These are phyloP conservation scores for Bombus haemorrhoidalis DNA, from an alignment of 1,140 invertebrate species.

Conservation along the genomic window DNA sequence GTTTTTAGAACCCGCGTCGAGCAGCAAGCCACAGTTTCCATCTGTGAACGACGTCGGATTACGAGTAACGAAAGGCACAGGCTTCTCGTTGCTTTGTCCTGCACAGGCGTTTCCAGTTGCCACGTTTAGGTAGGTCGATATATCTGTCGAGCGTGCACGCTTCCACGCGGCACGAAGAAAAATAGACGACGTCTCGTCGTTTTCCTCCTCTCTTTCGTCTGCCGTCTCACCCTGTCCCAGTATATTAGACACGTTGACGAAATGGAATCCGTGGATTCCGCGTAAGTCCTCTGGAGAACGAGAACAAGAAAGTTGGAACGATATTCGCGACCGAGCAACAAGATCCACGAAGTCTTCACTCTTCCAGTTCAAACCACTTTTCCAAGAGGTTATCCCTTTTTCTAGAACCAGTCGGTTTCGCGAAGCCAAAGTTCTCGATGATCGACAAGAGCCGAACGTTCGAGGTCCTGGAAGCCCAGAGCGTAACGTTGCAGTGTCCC, in stretches of 20 bases:
- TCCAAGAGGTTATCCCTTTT: slow-evolving; percentile 34
- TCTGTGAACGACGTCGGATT: slow-evolving; percentile 75
- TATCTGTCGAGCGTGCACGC: slow-evolving; percentile 32
- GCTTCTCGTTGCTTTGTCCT: slow-evolving; percentile 84
- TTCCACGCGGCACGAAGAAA: not conserved
- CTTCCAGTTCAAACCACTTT: not conserved
- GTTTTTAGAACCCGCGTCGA: slow-evolving; percentile 76
- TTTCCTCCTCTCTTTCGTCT: not conserved
- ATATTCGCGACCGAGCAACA: not conserved
- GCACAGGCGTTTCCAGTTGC: slow-evolving; percentile 87
- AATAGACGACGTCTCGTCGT: slow-evolving; percentile 22
- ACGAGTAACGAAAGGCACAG: slow-evolving; percentile 73
- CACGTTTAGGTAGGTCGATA: slow-evolving; percentile 83
- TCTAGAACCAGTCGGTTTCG: slow-evolving; percentile 84
- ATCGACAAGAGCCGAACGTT: slow-evolving; percentile 80
- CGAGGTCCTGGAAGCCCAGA: slow-evolving; percentile 70
- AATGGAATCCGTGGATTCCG: not conserved
- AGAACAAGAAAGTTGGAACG: not conserved
- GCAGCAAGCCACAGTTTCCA: slow-evolving; percentile 74
- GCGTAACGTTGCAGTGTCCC: slow-evolving; percentile 82
- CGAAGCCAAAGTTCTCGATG: slow-evolving; percentile 83
- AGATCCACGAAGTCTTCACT: rapidly evolving
- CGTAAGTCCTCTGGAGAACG: not conserved
- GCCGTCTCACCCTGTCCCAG: slow-evolving; percentile 62
- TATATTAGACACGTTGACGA: slow-evolving; percentile 36